Percentiles rank a stretch among this genome's conserved stretches.
Conservation (phyloP, 1,140 invertebrate species). For the Ridgeia piscesae region DNA sequence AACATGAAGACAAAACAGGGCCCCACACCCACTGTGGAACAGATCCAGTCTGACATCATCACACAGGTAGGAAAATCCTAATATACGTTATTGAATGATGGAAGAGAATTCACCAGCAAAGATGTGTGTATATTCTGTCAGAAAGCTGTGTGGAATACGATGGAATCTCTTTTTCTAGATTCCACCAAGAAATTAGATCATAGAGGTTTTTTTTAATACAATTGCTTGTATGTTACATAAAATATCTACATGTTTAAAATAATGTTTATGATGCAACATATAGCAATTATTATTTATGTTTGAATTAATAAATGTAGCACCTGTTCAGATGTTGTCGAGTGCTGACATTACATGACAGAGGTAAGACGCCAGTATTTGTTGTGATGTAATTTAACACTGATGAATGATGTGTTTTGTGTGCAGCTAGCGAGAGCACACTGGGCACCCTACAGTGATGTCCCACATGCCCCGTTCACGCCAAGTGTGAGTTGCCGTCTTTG, state of each 20-base stretch:
- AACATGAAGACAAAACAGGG: neutral
- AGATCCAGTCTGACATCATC: conserved; percentile 80
- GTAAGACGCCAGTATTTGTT: neutral
- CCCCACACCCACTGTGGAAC: conserved; percentile 68
- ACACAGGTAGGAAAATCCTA: conserved; percentile 66
- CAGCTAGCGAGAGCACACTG: neutral
- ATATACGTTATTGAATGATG: too few species aligned
- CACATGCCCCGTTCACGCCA: neutral
- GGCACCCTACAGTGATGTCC: conserved; percentile 1
- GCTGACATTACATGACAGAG: neutral
- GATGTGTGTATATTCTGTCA: too few species aligned
- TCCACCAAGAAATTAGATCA: neutral
- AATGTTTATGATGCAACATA: neutral
- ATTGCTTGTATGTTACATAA: neutral
- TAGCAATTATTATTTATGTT: neutral
- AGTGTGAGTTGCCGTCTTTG: neutral
- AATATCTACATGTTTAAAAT: neutral
- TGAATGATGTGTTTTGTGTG: neutral
- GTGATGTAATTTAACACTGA: neutral
- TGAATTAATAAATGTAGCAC: neutral
- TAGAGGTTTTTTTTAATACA: neutral
- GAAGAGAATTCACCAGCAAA: too few species aligned
- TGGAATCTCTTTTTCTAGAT: neutral
- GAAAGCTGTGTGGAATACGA: too few species aligned
- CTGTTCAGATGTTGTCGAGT: neutral